A percentile compares a stretch with the other conserved stretches of the same genome.
phyloP scores from a whole-genome alignment of 2,113 vertebrate species.

The Microcebus murinus region DNA sequence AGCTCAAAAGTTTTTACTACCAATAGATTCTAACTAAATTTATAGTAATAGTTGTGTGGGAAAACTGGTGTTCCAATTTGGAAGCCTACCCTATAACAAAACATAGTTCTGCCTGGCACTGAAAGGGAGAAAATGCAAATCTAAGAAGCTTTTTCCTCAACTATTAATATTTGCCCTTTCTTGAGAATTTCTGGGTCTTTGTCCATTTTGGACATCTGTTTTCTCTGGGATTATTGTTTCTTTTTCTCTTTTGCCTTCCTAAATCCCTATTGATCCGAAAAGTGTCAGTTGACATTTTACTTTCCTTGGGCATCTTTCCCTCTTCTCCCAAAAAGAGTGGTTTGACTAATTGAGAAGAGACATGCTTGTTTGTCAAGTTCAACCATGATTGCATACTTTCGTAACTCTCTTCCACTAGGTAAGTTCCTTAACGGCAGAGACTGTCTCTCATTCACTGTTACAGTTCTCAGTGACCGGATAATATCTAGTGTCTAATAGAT shows the following conservation, averaged over 20 bases:
- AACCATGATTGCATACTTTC: not conserved
- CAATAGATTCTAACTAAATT: not conserved
- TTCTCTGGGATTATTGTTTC: not conserved
- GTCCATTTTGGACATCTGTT: not conserved
- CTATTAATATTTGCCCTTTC: not conserved
- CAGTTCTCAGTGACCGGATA: slow-evolving; percentile 10
- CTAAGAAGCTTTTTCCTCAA: not conserved
- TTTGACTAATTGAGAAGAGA: slow-evolving; percentile 24
- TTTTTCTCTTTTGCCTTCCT: not conserved
- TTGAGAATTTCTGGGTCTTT: not conserved
- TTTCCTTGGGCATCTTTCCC: not conserved
- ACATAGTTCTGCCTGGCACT: not conserved
- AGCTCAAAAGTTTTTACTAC: not conserved
- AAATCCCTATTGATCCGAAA: not conserved
- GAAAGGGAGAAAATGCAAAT: not conserved
- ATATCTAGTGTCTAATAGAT: not conserved
- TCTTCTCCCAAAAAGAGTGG: not conserved
- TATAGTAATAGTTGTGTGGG: not conserved
- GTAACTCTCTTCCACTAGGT: not conserved
- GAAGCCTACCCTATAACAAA: not conserved
- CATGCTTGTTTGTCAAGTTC: not conserved
- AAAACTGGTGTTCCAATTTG: slow-evolving; percentile 13
- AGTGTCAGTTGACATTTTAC: slow-evolving; percentile 29
- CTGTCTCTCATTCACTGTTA: not conserved
- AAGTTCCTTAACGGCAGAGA: not conserved